Percentiles rank a stretch among this genome's conserved stretches.
phyloP scores from a whole-genome alignment of 2,888 invertebrate genomes.

The Hedya salicella region DNA sequence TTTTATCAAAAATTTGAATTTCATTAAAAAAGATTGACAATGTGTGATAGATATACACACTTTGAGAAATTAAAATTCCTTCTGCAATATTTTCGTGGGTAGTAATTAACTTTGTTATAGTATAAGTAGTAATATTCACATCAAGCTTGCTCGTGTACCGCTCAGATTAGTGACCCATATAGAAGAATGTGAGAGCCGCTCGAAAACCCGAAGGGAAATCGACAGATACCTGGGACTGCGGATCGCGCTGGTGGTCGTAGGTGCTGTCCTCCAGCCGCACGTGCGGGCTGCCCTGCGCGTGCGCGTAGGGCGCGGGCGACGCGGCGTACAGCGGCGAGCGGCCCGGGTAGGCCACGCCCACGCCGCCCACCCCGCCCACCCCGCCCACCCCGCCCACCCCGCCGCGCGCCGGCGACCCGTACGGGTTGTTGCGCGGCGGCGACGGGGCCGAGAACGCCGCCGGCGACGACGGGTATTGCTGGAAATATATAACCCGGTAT shows the following conservation, averaged over 20 bases:
- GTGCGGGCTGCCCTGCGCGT: constrained; percentile 52
- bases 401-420: constrained; percentile 59
- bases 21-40: no score
- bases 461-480: constrained; percentile 68
- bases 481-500: no score
- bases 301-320: constrained; percentile 64
- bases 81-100: no score
- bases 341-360: constrained; percentile 59
- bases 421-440: constrained; percentile 54
- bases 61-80: no score
- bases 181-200: no score
- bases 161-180: no score
- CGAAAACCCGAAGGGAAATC: not conserved
- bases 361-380: constrained; percentile 47
- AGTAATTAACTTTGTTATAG: no score
- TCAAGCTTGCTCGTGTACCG: no score
- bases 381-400: constrained; percentile 48
- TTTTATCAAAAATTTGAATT: no score
- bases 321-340: constrained; percentile 69
- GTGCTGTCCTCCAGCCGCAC: constrained; percentile 50
- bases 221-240: constrained; percentile 50
- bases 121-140: no score
- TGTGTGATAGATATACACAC: no score
- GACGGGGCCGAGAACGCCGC: constrained; percentile 64
- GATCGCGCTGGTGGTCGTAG: constrained; percentile 56